Base-by-base conservation (phyloP, 2,888 invertebrate species). In the Papilio demoleus region DNA sequence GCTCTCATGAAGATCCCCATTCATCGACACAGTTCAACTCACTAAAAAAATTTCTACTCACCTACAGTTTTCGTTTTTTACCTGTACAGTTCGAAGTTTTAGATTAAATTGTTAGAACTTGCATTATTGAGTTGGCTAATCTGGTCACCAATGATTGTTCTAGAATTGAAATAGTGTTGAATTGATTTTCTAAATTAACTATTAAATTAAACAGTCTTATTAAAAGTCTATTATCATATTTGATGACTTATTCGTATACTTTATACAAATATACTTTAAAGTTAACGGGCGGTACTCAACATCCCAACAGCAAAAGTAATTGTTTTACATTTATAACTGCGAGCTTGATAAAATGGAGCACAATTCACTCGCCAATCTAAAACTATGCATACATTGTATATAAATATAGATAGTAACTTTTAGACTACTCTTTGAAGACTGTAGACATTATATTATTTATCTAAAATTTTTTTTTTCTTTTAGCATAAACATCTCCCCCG, bases 391-490 rank as follows among this genome's bases (percentile, higher is more conserved):
- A 27, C 11, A 56, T 8, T n/a, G 8, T 12, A 9, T 27, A 14
- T 50, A 14, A 24, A 53, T 53, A 31, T 4, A 31, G 17, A 17
- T 31, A 11, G 0, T 8, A 53, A n/a, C n/a, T n/a, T 31, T 56
- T 31, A 4, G 8, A 31, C 4, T 9, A 31, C 31, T 17, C 1
- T 53, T 5, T 53, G 4, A 53, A 31, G 12, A 6, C 31, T 56
- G 0, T 31, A 31, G 17, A 42, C 17, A 8, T 5, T 9, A 6
- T 42, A 6, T 42, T 42, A 17, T 8, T 24, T n/a, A 0, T 17
- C 17, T 42, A 83, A 81, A 79, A 84, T 79, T 83, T 84, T 86
- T 82, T 81, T 83, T 84, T 87, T 88, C 83, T 85, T 82, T 63
- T 77, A 80, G 79, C 76, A 76, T 76, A 75, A 67, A 73, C 69